Base-by-base conservation (phyloP, 2,888 invertebrate species). In the Platerodrilus igneus region DNA sequence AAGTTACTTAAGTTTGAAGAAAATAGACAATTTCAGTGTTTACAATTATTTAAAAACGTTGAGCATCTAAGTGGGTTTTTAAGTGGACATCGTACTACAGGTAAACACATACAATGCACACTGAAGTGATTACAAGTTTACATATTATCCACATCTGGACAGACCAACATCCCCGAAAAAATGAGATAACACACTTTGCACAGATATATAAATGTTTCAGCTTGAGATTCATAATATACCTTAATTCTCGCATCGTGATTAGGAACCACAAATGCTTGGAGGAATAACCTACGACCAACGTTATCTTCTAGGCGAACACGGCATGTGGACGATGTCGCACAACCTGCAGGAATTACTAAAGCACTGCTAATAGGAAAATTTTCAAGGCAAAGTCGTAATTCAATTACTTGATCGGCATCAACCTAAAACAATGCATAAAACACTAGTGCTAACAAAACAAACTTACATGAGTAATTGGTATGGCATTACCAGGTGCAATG, bases 351-450 rank as follows among this genome's bases (percentile, higher is more conserved):
- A 31, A 66, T 54, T 8, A 60, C 44, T 10, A 67, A 45, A 18
- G 57, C 45, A 21, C 55, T 61, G 20, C 58, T 58, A 2, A 57
- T 53, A 5, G 59, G 79, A 69, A 93, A 94, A 45, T 88, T 88
- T 57, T 96, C 95, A 43, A 93, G 69, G 34, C 81, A 80, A 35
- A 94, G 76, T 38, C 76, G 78, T 15, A 95, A 68, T 59, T 86
- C 83, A 16, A 89, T 71, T 2, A 78, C 73, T 48, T 83, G 77
- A 32, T 83, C 83, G 5, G 86, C 75, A 65, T 87, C 79, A 48
- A 83, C 76, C 82, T 84, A 59, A 22, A 50, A 18, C 33, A 22
- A 23, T 13, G 11, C 10, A 3, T 8, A 28, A 7, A 14, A 20
- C 5, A 21, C 20, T 22, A 34, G 21, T 20, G 17, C 9, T 19